These are phyloP conservation scores for Anoncus sp. DNA, from an alignment of 2,888 invertebrate genomes.

Conservation along the genomic window DNA sequence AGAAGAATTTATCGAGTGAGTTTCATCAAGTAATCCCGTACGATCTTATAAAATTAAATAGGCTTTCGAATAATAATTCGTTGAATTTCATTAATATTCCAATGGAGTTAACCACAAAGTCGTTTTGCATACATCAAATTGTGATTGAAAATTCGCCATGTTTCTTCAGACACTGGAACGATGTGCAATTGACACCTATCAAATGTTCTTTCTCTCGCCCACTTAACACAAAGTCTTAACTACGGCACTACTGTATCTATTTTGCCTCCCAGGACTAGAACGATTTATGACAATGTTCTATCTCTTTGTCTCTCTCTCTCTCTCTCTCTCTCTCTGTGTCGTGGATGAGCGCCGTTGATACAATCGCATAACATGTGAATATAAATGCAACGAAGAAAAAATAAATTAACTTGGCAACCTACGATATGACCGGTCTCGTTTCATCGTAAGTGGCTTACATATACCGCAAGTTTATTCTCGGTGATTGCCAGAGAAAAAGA, in stretches of 20 bases:
- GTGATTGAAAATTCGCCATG: conserved; percentile 10
- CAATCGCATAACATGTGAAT: conserved; percentile 30
- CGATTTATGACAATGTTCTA: background rate
- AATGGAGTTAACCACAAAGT: background rate
- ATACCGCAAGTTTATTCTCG: conserved; percentile 51
- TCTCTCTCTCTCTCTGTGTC: background rate
- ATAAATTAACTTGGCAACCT: conserved; percentile 40
- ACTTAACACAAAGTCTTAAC: background rate
- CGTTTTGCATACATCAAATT: conserved; percentile 7
- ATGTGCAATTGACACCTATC: conserved; percentile 19
- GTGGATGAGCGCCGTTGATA: conserved; percentile 28
- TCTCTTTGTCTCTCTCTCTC: no score
- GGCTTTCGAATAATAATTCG: background rate
- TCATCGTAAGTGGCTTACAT: conserved; percentile 38
- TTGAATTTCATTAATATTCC: background rate
- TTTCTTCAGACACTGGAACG: conserved; percentile 26
- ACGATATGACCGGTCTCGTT: conserved; percentile 44
- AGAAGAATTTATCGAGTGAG: no score
- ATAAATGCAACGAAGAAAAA: conserved; percentile 36
- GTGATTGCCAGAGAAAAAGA: conserved; percentile 30
- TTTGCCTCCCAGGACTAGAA: no score
- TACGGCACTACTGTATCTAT: background rate
- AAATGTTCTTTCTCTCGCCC: conserved; percentile 6
- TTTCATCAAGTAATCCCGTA: no score
- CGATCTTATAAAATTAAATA: no score